Evolutionary conservation across 2,888 invertebrate species (phyloP), one percentile per base, ranked within the genome.

Genomic region (Plagiodera versicolora): DNA sequence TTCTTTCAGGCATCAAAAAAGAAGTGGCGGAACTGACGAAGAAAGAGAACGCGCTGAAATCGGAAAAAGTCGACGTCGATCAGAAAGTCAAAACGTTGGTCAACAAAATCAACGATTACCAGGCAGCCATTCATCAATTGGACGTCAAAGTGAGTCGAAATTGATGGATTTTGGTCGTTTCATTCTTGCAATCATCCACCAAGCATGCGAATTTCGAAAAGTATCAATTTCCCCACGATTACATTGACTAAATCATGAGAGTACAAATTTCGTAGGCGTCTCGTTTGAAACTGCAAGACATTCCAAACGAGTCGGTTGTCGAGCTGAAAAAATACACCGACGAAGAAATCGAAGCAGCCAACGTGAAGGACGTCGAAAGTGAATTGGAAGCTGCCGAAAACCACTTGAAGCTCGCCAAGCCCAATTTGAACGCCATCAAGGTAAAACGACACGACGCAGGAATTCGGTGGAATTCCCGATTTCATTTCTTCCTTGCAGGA

Each of bases 391-490:
- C 83, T 0, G 84, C 86, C 55, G 86, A 87, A 71, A 83, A 86
- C 30, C 79, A 86, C 63, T 74, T 91, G 0, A 85, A 87, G 11
- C 84, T 85, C 1, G 83, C 84, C 39, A 89, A 90, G 67, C 91
- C 92, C 0, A 89, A 92, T 70, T 75, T 92, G 32, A 87, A 88
- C 48, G 87, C 90, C 65, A 89, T 92, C 75, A 83, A 87, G 75
- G 91, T 91, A 77, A 83, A 50, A 50, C n/a, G n/a, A n/a, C n/a
- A n/a, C n/a, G n/a, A n/a, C n/a, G n/a, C n/a, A n/a, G n/a, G n/a
- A n/a, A n/a, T n/a, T n/a, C n/a, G n/a, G n/a, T n/a, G n/a, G n/a
- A 28, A 8, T 28, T 28, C 8, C 28, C 28, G 8, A 28, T 28
- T 20, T 48, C 1, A 20, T 0, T 14, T n/a, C n/a, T 18, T 60